Conservation (phyloP, 2,797 vertebrate genomes). For the Xenopus petersii region DNA sequence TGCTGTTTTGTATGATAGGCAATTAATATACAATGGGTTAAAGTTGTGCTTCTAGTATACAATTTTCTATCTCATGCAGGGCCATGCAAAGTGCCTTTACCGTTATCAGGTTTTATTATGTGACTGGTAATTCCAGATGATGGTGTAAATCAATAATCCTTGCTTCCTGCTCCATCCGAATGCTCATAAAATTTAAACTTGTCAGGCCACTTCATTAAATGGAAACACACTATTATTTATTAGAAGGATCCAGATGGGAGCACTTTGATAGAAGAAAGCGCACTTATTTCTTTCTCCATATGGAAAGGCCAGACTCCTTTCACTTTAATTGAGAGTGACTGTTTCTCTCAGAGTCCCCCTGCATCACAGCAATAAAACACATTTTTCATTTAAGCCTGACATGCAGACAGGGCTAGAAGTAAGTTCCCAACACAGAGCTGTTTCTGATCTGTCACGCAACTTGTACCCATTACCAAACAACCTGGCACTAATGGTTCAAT, state of each 20-base stretch:
- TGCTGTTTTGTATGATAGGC: not conserved
- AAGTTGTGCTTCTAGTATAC: not conserved
- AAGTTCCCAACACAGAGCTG: slow-evolving; percentile 13
- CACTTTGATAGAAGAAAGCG: slow-evolving; percentile 35
- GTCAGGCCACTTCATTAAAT: slow-evolving; percentile 45
- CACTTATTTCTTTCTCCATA: slow-evolving; percentile 35
- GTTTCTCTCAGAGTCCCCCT: slow-evolving; percentile 28
- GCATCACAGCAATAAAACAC: slow-evolving; percentile 43
- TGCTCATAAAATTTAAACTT: slow-evolving; percentile 42
- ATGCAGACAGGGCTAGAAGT: slow-evolving; percentile 23
- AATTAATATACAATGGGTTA: slow-evolving; percentile 1
- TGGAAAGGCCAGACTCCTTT: slow-evolving; percentile 38
- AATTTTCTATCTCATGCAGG: slow-evolving; percentile 3
- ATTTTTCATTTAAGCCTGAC: slow-evolving; percentile 30
- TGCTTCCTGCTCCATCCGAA: slow-evolving; percentile 36
- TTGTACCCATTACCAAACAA: slow-evolving; percentile 15
- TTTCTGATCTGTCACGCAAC: slow-evolving; percentile 17
- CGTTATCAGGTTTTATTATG: slow-evolving; percentile 28
- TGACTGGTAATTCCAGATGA: slow-evolving; percentile 26
- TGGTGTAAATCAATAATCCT: slow-evolving; percentile 38
- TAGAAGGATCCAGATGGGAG: slow-evolving; percentile 36
- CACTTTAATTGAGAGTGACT: slow-evolving; percentile 43
- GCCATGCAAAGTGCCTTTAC: slow-evolving; percentile 12
- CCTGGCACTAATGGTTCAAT: not conserved
- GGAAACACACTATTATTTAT: slow-evolving; percentile 45